Evolutionary conservation across 2,888 invertebrate genomes (phyloP), one percentile per base, ranked within the genome.

Genomic region (Chrysina gloriosa): DNA sequence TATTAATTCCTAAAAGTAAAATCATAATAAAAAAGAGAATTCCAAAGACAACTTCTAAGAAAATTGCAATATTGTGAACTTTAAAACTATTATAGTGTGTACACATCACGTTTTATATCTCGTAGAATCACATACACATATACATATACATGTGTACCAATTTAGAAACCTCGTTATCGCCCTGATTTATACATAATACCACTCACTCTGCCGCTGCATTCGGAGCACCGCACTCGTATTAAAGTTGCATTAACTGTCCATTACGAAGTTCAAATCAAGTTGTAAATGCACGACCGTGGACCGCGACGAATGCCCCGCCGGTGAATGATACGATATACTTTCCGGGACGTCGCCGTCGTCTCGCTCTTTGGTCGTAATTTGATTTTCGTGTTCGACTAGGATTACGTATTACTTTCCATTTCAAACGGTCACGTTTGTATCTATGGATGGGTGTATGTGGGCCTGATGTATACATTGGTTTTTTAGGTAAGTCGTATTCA

Each of bases 281-380:
- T 56, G 56, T 56, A 56, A 56, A 39, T 58, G 42, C 6, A 39
- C 39, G 42, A 58, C 58, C 58, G 39, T 39, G 39, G 58, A 25
- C 58, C 19, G 36, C 42, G 42, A 9, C 23, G 19, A n/a, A 23
- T 16, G 21, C 39, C 14, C 39, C 21, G 23, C 19, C 19, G 42
- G 1, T 19, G 42, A 42, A 42, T 42, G 42, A 42, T 42, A 42
- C 19, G 19, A 14, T 5, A 7, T 42, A 11, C 19, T 14, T 19
- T 7, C 2, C 4, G 36, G n/a, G 2, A n/a, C 36, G 2, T 36
- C 36, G 2, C 36, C 4, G 2, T 36, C 36, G 4, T 11, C 6
- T 9, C 3, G 48, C 48, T 27, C 4, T 11, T 50, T 27, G n/a
- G 6, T 27, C 50, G 6, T 50, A 50, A 50, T 27, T 14, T 50